phyloP scores from a whole-genome alignment of 2,113 vertebrate genomes.

The Galbula dea region DNA sequence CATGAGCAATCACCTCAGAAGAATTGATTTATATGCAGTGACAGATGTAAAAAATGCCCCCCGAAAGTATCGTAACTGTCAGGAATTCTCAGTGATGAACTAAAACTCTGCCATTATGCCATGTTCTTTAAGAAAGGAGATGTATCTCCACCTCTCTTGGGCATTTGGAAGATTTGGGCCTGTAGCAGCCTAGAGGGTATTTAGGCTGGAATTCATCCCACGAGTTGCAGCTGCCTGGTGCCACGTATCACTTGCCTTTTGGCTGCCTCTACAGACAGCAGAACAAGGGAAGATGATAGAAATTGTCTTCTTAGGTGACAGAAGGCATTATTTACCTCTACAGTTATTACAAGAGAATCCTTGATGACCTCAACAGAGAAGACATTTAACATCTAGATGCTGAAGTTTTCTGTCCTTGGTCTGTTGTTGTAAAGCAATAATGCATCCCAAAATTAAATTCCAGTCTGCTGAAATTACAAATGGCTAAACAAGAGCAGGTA shows the following conservation, averaged over 20 bases:
- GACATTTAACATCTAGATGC: not conserved
- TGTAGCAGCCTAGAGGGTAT: not conserved
- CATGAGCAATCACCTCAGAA: not conserved
- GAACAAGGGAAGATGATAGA: fast-evolving
- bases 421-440: not conserved
- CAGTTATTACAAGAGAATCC: not conserved
- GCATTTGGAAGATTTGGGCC: not conserved
- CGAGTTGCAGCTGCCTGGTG: not conserved
- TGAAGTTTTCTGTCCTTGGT: not conserved
- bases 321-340: not conserved
- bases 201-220: not conserved
- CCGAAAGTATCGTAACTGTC: not conserved
- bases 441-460: not conserved
- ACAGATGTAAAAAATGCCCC: not conserved
- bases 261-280: not conserved
- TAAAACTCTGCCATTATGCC: not conserved
- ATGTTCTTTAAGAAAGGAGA: not conserved
- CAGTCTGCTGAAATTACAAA: not conserved
- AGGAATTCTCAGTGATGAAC: not conserved
- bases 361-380: not conserved
- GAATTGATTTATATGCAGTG: not conserved
- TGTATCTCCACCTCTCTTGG: not conserved
- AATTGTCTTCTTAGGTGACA: not conserved
- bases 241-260: not conserved
- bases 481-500: not conserved